Evolutionary conservation across 2,888 invertebrate genomes (phyloP).

Genomic region (Antheraea assamensis): DNA sequence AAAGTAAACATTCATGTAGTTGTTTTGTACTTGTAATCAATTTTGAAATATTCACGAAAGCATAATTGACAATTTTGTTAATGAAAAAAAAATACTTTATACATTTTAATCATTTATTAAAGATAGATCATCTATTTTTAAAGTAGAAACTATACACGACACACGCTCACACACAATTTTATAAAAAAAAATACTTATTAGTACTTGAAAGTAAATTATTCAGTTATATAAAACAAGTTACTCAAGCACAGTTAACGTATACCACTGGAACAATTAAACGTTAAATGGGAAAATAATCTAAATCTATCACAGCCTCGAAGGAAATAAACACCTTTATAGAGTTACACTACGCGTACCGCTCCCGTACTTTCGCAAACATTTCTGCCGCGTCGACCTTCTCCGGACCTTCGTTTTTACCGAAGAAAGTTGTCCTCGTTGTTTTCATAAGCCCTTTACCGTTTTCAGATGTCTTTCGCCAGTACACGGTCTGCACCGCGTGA

Average conservation of each 20-base stretch:
- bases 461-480: constrained; percentile 85
- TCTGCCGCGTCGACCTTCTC: constrained; percentile 73
- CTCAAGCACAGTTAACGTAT: background rate
- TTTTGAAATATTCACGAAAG: background rate
- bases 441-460: constrained; percentile 76
- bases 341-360: constrained; percentile 59
- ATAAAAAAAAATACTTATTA: background rate
- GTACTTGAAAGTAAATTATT: background rate
- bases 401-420: constrained; percentile 77
- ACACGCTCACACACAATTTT: background rate
- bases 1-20: too few relatives aligned
- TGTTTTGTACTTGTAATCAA: background rate
- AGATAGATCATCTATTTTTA: background rate
- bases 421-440: constrained; percentile 82
- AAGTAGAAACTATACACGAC: background rate
- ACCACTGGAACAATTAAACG: constrained; percentile 17
- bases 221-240: background rate
- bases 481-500: constrained; percentile 89
- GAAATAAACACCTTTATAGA: constrained; percentile 22
- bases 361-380: constrained; percentile 72
- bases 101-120: background rate
- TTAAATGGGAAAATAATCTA: constrained; percentile 18
- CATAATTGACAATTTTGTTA: background rate
- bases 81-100: background rate
- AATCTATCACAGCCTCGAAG: constrained; percentile 48